phyloP scores from a whole-genome alignment of 2,888 invertebrate genomes.

The Gibbula magus region DNA sequence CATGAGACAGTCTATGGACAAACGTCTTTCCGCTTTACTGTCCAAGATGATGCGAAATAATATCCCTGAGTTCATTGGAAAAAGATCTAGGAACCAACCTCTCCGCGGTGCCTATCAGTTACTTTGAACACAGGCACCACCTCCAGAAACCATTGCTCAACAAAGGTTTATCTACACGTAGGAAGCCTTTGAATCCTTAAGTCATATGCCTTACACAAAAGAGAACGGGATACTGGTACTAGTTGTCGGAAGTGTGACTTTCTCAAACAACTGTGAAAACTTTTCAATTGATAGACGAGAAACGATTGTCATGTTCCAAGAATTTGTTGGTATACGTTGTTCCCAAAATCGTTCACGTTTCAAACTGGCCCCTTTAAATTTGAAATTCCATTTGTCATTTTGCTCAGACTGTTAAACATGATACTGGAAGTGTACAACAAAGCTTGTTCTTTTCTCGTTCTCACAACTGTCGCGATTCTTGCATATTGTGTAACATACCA shows the following conservation, averaged over 20 bases:
- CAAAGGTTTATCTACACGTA: neutral
- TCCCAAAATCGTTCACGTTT: too few species aligned
- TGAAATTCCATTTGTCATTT: too few species aligned
- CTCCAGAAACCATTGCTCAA: neutral
- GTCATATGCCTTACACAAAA: neutral
- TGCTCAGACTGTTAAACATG: too few species aligned
- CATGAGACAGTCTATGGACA: neutral
- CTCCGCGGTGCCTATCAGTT: conserved; percentile 7
- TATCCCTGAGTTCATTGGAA: conserved; percentile 17
- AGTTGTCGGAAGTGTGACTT: too few species aligned
- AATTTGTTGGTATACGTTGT: too few species aligned
- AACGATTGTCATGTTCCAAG: too few species aligned
- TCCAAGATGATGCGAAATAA: neutral
- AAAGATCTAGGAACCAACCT: conserved; percentile 7
- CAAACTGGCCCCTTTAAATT: too few species aligned
- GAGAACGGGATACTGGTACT: too few species aligned
- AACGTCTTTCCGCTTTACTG: conserved; percentile 4
- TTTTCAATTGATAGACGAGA: too few species aligned
- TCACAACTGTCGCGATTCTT: neutral
- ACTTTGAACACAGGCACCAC: conserved; percentile 5
- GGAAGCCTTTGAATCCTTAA: neutral
- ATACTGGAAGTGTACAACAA: too few species aligned
- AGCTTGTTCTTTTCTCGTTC: neutral
- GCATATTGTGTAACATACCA: conserved; percentile 13
- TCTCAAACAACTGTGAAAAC: too few species aligned